phyloP scores from a whole-genome alignment of 1,140 invertebrate genomes.

The Drosophila elegans region DNA sequence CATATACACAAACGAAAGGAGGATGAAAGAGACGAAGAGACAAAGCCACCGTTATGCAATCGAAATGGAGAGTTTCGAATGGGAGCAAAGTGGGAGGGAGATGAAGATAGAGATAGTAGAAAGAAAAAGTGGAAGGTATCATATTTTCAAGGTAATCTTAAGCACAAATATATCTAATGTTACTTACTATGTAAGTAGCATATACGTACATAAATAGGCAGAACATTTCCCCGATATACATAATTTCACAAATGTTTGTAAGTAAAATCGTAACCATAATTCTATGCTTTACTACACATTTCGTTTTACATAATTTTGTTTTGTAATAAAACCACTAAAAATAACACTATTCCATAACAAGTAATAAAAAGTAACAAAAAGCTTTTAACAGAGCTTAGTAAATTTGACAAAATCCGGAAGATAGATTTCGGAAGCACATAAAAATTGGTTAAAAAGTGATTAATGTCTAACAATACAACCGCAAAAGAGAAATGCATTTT shows the following conservation, averaged over 20 bases:
- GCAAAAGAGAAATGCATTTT: conserved; percentile 33
- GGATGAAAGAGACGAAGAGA: not conserved
- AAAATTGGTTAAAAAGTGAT: not conserved
- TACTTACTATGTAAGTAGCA: conserved; percentile 2
- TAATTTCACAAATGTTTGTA: too few relatives aligned
- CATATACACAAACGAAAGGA: conserved; percentile 11
- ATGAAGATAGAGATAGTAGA: conserved; percentile 7
- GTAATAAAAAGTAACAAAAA: not conserved
- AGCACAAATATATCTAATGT: conserved; percentile 1
- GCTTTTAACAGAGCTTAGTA: not conserved
- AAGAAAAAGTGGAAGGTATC: conserved; percentile 10
- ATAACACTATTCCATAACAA: too few relatives aligned
- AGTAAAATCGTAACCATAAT: too few relatives aligned
- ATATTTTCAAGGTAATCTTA: conserved; percentile 15
- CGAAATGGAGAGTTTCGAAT: conserved; percentile 40
- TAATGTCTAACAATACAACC: conserved; percentile 7
- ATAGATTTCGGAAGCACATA: not conserved
- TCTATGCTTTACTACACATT: too few relatives aligned
- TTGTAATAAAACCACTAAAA: too few relatives aligned
- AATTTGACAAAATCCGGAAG: not conserved
- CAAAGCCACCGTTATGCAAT: conserved; percentile 35
- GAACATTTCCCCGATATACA: too few relatives aligned
- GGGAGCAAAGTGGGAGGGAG: conserved; percentile 19
- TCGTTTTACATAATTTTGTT: too few relatives aligned
- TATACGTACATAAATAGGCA: too few relatives aligned